These are phyloP conservation scores for Zophobas atratus DNA, from an alignment of 1,140 invertebrate species.

Conservation along the genomic window DNA sequence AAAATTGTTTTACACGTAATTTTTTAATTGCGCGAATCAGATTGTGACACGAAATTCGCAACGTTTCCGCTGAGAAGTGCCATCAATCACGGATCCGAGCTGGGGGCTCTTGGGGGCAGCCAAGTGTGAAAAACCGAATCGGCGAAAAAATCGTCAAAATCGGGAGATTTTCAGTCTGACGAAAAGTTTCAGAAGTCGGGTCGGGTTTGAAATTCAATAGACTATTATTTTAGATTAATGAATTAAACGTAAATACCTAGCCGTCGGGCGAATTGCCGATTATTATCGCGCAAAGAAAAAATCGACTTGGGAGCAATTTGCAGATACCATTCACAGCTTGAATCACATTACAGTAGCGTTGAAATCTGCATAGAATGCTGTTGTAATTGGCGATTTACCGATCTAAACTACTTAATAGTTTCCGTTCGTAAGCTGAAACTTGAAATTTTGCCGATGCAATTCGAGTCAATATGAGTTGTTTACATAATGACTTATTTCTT, in stretches of 20 bases:
- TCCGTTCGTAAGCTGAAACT: conserved; percentile 10
- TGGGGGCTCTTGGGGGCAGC: too few species aligned
- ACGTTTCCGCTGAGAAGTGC: conserved; percentile 31
- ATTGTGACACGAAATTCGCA: conserved; percentile 35
- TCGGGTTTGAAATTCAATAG: too few species aligned
- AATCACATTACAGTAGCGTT: conserved; percentile 27
- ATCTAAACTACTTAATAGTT: conserved; percentile 40
- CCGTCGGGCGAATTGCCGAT: conserved; percentile 17
- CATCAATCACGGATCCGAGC: conserved; percentile 2
- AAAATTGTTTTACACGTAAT: conserved; percentile 42
- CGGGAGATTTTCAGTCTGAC: too few species aligned
- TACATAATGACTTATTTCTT: not conserved
- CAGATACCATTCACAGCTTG: conserved; percentile 18
- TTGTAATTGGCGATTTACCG: conserved; percentile 34
- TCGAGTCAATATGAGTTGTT: not conserved
- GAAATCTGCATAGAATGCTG: conserved; percentile 36
- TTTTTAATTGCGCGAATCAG: conserved; percentile 34
- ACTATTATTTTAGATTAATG: not conserved
- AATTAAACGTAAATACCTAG: conserved; percentile 11
- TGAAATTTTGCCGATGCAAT: not conserved
- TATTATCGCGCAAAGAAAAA: conserved; percentile 19
- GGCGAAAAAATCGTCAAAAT: too few species aligned
- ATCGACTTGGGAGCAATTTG: conserved; percentile 17
- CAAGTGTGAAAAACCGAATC: too few species aligned
- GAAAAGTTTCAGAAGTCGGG: too few species aligned